Base-by-base conservation (phyloP, 2,888 invertebrate genomes). In the Drosophila anomalipes region DNA sequence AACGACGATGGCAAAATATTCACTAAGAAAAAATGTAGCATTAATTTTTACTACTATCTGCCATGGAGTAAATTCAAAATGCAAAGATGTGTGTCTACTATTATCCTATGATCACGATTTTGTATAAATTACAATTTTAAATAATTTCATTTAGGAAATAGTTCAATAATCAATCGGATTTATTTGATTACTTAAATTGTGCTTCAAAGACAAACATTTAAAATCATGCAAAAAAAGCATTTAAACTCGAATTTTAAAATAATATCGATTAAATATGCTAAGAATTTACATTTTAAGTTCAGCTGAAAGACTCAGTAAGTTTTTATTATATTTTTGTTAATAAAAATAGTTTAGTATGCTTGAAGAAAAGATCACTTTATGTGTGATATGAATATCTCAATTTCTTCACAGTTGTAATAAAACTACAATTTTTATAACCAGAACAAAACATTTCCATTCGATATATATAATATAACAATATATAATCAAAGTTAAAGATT, bases 21-120 rank as follows among this genome's bases (percentile, higher is more conserved):
- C 7, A 22, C 14, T 7, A 1, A 14, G 44, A 4, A 7, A 14
- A 22, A 22, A 22, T 6, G 12, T 44, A 12, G 3, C 22, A 14
- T 22, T 14, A 6, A 3, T 7, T 7, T 44, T 10, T 4, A 0
- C 2, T 44, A 10, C 2, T 1, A 22, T 41, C 12, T 5, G 22
- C 4, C 22, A 12, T 12, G n/a, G 22, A 12, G 22, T 5, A 12
- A 12, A 22, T 22, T 22, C 41, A 10, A 4, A 41, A 4, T 3
- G 12, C 2, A 10, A 41, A 22, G 5, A 5, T 39, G 12, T 41
- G 12, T 22, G 4, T 41, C n/a, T 41, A 41, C 4, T 41, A 10
- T n/a, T 4, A 10, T 0, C 1, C 10, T 10, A 4, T n/a, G 10
- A 4, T 4, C 0, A n/a, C 0, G 2, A 41, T 2, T n/a, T n/a